These are phyloP conservation scores for Neogale vison DNA, from an alignment of 2,113 vertebrate genomes.

Conservation along the genomic window DNA sequence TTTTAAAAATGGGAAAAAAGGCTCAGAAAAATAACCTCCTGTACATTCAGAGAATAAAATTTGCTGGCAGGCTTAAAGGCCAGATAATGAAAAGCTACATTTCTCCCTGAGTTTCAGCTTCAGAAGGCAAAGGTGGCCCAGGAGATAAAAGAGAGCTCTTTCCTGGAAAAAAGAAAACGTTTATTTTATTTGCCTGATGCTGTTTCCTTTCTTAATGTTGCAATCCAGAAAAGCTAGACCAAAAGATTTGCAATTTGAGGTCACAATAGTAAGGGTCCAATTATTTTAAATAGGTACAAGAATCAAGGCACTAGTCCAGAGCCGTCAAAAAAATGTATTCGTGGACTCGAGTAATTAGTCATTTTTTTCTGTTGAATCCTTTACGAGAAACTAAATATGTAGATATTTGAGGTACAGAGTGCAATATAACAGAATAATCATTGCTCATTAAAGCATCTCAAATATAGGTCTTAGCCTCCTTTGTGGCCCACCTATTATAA, in stretches of 20 bases:
- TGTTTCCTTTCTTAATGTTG: conserved; percentile 70
- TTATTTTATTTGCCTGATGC: conserved; percentile 64
- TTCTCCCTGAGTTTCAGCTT: conserved; percentile 73
- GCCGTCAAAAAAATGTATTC: conserved; percentile 60
- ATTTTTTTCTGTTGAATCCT: conserved; percentile 75
- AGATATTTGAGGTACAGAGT: conserved; percentile 75
- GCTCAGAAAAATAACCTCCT: neutral
- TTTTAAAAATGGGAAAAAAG: too few species aligned
- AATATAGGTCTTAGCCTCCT: conserved; percentile 70
- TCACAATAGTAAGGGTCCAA: conserved; percentile 75
- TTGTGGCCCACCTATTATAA: conserved; percentile 5
- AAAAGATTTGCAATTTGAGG: conserved; percentile 70
- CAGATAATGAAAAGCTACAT: conserved; percentile 73
- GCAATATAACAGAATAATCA: conserved; percentile 78
- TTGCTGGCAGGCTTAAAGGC: conserved; percentile 66
- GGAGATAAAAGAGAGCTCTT: conserved; percentile 71
- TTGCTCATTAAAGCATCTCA: conserved; percentile 80
- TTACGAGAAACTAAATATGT: conserved; percentile 74
- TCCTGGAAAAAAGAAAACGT: conserved; percentile 75
- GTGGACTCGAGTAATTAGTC: conserved; percentile 66
- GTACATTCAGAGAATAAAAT: conserved; percentile 64
- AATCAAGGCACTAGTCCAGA: conserved; percentile 64
- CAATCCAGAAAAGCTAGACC: conserved; percentile 68
- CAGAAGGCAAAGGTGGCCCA: conserved; percentile 75
- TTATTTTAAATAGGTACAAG: conserved; percentile 79